Conservation (phyloP, 1,140 invertebrate genomes). For the Zaprionus davidi region DNA sequence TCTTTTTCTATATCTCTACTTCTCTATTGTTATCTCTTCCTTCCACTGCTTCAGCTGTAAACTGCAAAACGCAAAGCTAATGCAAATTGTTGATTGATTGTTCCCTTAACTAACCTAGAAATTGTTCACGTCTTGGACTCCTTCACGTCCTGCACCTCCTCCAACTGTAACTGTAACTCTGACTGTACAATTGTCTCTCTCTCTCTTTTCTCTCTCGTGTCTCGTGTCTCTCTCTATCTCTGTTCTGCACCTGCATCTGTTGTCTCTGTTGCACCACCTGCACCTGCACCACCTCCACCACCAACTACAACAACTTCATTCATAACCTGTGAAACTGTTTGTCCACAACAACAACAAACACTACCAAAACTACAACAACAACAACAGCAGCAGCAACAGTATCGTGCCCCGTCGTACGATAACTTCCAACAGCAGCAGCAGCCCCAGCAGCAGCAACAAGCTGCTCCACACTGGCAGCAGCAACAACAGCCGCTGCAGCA, state of each 20-base stretch:
- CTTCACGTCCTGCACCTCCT: constrained; percentile 4
- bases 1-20: constrained; percentile 25
- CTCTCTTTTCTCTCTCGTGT: constrained; percentile 25
- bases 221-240: constrained; percentile 10
- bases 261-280: constrained; percentile 20
- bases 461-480: constrained; percentile 68
- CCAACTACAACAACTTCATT: constrained; percentile 55
- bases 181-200: constrained; percentile 47
- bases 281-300: constrained; percentile 54
- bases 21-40: constrained; percentile 37
- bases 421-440: constrained; percentile 56
- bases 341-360: constrained; percentile 50
- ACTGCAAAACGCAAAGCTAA: constrained; percentile 51
- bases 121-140: constrained; percentile 12
- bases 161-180: constrained; percentile 33
- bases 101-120: constrained; percentile 25
- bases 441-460: constrained; percentile 77
- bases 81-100: constrained; percentile 14
- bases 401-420: constrained; percentile 48
- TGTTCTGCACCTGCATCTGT: constrained; percentile 19
- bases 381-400: constrained; percentile 78
- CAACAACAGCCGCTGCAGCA: constrained; percentile 60
- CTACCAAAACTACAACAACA: constrained; percentile 41
- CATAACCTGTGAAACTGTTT: constrained; percentile 73
- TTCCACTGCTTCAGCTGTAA: constrained; percentile 75